Conservation (phyloP, 2,113 vertebrate species). For the Crotalus helleri region DNA sequence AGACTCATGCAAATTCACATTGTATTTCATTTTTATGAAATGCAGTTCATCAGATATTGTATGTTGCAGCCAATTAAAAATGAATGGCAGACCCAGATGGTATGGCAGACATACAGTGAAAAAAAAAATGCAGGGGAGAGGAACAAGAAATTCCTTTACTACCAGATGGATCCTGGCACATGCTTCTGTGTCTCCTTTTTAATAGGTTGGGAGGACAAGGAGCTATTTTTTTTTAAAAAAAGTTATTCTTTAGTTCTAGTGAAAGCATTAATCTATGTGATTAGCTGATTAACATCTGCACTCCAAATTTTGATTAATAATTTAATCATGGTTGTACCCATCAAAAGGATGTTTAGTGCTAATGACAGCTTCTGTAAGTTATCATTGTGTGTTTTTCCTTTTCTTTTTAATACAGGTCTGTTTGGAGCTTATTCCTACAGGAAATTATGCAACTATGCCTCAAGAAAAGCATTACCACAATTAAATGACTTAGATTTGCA, state of each 20-base stretch:
- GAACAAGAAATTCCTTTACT: not conserved
- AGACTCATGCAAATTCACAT: not conserved
- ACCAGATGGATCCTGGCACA: not conserved
- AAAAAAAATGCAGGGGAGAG: not conserved
- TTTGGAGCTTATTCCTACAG: not conserved
- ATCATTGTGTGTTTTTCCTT: not conserved
- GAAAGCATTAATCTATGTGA: slow-evolving; percentile 16
- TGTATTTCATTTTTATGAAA: not conserved
- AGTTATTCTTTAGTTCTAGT: not conserved
- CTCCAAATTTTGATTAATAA: slow-evolving; percentile 30
- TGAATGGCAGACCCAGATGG: not conserved
- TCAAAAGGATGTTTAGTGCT: not conserved
- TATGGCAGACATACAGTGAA: not conserved
- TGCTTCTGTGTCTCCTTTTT: not conserved
- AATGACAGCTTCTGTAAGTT: slow-evolving; percentile 10
- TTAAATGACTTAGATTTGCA: not conserved
- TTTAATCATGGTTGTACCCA: slow-evolving; percentile 14
- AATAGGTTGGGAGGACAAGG: not conserved
- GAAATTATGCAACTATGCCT: not conserved
- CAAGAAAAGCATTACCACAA: not conserved
- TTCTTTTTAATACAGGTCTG: not conserved
- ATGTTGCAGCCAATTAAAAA: not conserved
- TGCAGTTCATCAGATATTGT: not conserved
- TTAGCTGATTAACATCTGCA: slow-evolving; percentile 24
- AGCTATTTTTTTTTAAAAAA: not conserved